phyloP scores from a whole-genome alignment of 2,888 invertebrate species.

The Oscheius sp. region DNA sequence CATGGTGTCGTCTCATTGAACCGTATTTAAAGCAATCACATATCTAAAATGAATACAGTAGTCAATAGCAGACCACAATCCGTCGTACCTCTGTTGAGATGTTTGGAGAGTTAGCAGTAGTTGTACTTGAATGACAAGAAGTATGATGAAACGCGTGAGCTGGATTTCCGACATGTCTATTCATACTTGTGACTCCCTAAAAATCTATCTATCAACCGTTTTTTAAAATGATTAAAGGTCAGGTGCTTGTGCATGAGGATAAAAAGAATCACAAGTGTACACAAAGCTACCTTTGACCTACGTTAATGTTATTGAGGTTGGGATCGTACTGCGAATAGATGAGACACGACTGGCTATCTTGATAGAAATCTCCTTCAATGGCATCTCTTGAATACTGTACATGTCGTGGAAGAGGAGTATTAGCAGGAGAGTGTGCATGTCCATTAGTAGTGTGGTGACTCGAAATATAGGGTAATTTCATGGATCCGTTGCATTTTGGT shows the following conservation, averaged over 20 bases:
- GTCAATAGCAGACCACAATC: not conserved
- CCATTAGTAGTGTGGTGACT: slow-evolving; percentile 32
- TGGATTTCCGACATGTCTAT: slow-evolving; percentile 13
- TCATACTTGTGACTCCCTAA: slow-evolving; percentile 25
- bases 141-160: not conserved
- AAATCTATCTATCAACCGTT: not conserved
- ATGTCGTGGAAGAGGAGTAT: slow-evolving; percentile 34
- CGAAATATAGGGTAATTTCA: slow-evolving; percentile 9
- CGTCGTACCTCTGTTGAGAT: slow-evolving; percentile 10
- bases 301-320: slow-evolving; percentile 44
- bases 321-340: slow-evolving; percentile 55
- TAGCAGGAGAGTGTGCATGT: slow-evolving; percentile 34
- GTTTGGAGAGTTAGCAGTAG: slow-evolving; percentile 18
- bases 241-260: slow-evolving; percentile 17
- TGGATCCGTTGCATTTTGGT: slow-evolving; percentile 44
- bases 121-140: slow-evolving; percentile 17
- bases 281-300: slow-evolving; percentile 30
- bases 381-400: not conserved
- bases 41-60: slow-evolving; percentile 40
- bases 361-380: not conserved
- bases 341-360: slow-evolving; percentile 41
- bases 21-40: slow-evolving; percentile 58
- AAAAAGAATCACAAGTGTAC: not conserved
- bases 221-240: slow-evolving; percentile 1
- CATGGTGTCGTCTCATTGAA: slow-evolving; percentile 43